Conservation (phyloP, 2,888 invertebrate species). For the Empis stercorea region DNA sequence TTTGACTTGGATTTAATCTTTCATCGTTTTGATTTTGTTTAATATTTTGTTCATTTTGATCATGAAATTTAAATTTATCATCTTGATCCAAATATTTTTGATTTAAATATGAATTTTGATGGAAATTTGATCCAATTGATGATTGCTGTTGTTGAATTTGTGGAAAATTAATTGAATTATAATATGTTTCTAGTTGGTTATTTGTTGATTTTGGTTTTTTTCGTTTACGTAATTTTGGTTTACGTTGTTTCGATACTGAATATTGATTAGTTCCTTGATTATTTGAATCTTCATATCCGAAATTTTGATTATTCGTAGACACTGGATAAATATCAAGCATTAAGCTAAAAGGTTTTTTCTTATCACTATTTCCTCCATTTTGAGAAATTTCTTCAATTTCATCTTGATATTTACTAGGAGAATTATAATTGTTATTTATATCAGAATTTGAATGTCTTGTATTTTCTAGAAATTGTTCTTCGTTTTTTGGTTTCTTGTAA, state of each 20-base stretch:
- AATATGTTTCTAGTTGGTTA: slow-evolving; percentile 12
- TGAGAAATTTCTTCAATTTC: background rate
- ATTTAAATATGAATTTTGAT: slow-evolving; percentile 17
- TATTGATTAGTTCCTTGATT: slow-evolving; percentile 22
- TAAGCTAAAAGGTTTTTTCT: slow-evolving; percentile 46
- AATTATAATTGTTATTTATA: background rate
- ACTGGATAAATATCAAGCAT: slow-evolving; percentile 53
- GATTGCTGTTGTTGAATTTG: slow-evolving; percentile 13
- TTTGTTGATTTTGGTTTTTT: slow-evolving; percentile 7
- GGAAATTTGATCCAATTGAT: slow-evolving; percentile 11
- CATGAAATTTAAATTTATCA: slow-evolving; percentile 16
- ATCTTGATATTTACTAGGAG: background rate
- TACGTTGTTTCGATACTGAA: slow-evolving; percentile 13
- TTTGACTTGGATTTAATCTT: slow-evolving; percentile 37
- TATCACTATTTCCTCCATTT: slow-evolving; percentile 12
- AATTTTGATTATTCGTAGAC: slow-evolving; percentile 24
- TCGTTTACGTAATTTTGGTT: slow-evolving; percentile 5
- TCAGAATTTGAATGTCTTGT: background rate
- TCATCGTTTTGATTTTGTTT: background rate
- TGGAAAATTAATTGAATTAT: slow-evolving; percentile 14
- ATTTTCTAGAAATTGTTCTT: background rate
- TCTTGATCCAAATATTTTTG: slow-evolving; percentile 12
- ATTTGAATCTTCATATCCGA: slow-evolving; percentile 21
- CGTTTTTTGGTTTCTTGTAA: background rate
- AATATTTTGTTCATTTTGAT: slow-evolving; percentile 18